phyloP scores from a whole-genome alignment of 1,140 invertebrate species.

The Cylas formicarius region DNA sequence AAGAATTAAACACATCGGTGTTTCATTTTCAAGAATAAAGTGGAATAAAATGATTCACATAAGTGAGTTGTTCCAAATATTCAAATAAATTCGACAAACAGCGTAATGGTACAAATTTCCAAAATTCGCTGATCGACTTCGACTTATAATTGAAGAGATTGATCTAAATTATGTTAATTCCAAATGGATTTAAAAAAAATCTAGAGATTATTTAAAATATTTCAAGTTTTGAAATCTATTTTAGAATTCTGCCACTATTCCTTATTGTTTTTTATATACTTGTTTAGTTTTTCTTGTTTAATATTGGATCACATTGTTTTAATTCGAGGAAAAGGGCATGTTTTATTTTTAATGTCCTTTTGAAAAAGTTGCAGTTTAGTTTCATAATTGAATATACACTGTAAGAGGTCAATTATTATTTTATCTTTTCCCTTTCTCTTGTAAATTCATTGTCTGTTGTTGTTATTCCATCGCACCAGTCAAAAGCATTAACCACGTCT shows the following conservation, averaged over 20 bases:
- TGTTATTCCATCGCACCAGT: constrained; percentile 23
- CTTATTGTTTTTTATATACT: constrained; percentile 14
- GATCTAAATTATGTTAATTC: no score
- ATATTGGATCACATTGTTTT: constrained; percentile 24
- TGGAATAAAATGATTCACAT: constrained; percentile 18
- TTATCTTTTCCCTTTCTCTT: constrained; percentile 16
- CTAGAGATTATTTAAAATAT: no score
- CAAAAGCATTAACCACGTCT: constrained; percentile 24
- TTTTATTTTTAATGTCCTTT: constrained; percentile 17
- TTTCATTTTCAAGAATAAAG: constrained; percentile 16
- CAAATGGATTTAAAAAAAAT: no score
- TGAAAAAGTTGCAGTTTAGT: constrained; percentile 13
- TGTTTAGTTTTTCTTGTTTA: constrained; percentile 25
- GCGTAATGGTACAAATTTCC: no score
- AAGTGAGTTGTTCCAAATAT: constrained; percentile 14
- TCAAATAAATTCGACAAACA: constrained; percentile 12
- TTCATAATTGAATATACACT: constrained; percentile 12
- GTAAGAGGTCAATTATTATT: constrained; percentile 9
- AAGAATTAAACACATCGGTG: constrained; percentile 6
- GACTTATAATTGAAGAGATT: no score
- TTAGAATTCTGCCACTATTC: constrained; percentile 19
- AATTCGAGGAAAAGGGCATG: constrained; percentile 25
- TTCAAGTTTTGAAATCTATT: constrained; percentile 14
- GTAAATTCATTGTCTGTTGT: constrained; percentile 18
- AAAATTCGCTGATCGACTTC: no score